These are phyloP conservation scores for Gasterosteus aculeatus DNA, from an alignment of 2,113 vertebrate species.

Conservation along the genomic window DNA sequence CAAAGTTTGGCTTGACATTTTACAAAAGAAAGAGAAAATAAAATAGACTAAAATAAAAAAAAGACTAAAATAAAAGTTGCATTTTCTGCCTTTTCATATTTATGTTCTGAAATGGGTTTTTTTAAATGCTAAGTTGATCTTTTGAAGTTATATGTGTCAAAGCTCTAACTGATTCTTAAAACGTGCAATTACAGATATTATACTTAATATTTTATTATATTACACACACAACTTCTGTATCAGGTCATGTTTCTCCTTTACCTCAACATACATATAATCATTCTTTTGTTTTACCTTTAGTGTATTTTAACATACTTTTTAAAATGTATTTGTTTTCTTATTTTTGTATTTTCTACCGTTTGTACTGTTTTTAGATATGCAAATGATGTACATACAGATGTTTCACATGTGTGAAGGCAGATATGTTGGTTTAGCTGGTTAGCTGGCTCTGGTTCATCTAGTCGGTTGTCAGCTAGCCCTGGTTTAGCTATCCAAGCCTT, in stretches of 20 bases:
- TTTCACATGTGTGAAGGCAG: slow-evolving; percentile 13
- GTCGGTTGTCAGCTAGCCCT: too few relatives aligned
- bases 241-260: not conserved
- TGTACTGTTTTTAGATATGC: slow-evolving; percentile 57
- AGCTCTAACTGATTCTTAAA: slow-evolving; percentile 10
- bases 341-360: slow-evolving; percentile 61
- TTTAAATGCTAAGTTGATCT: not conserved
- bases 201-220: not conserved
- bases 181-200: not conserved
- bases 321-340: slow-evolving; percentile 18
- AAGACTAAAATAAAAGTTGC: not conserved
- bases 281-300: not conserved
- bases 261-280: not conserved
- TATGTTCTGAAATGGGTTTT: not conserved
- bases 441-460: too few relatives aligned
- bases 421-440: not conserved
- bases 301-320: slow-evolving; percentile 23
- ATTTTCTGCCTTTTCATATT: not conserved
- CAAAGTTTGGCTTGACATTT: not conserved
- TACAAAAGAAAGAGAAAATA: not conserved
- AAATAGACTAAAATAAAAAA: too few relatives aligned
- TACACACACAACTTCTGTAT: not conserved
- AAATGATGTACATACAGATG: slow-evolving; percentile 3
- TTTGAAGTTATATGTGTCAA: not conserved
- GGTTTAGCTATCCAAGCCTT: not conserved